Percentiles rank a stretch among this genome's conserved stretches.
phyloP scores from a whole-genome alignment of 64 coral and sea anemone species.

The Hydrozoanthus tunicans region DNA sequence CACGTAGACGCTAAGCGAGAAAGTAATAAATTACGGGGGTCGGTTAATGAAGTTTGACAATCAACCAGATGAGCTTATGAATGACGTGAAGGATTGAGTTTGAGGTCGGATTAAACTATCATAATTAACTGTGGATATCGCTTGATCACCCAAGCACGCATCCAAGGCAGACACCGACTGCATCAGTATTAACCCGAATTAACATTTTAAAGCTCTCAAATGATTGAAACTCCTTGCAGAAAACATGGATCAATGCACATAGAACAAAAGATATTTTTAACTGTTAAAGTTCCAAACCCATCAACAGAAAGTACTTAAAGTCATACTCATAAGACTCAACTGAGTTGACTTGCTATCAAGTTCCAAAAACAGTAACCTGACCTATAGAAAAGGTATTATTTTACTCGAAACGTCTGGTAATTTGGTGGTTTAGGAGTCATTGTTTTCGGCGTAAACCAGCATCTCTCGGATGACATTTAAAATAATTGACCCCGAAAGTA shows the following conservation, averaged over 20 bases:
- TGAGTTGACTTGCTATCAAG: background rate
- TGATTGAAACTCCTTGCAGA: background rate
- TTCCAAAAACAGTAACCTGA: background rate
- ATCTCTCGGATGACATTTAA: background rate
- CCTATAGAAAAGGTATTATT: background rate
- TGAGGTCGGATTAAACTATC: slow-evolving; percentile 53
- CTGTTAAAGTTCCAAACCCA: background rate
- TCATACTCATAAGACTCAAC: background rate
- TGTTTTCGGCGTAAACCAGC: background rate
- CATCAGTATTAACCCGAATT: background rate
- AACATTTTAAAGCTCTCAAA: background rate
- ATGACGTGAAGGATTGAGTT: background rate
- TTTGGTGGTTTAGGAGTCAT: background rate
- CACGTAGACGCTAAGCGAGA: slow-evolving; percentile 13
- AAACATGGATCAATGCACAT: background rate
- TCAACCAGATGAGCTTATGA: background rate
- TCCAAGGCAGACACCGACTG: background rate
- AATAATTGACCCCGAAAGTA: background rate
- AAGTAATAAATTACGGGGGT: background rate
- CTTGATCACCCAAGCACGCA: slow-evolving; percentile 40
- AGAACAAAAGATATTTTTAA: background rate
- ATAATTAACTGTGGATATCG: background rate
- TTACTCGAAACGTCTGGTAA: background rate
- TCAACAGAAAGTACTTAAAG: background rate
- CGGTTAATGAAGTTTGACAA: background rate